Evolutionary conservation across 2,113 vertebrate genomes (phyloP).

Genomic region (Dolichallabes microphthalmus): DNA sequence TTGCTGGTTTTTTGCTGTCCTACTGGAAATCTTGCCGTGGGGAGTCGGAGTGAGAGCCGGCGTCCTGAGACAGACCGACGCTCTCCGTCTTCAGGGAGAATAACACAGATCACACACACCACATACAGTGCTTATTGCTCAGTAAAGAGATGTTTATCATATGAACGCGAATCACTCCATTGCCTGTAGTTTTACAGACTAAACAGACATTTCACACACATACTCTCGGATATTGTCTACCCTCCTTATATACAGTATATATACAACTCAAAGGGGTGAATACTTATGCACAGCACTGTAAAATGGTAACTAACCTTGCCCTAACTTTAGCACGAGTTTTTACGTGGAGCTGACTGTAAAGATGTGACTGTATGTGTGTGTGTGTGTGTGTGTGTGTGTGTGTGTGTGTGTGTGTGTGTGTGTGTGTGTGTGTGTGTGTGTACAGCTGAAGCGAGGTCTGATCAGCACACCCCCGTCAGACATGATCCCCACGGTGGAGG

Average conservation of each 20-base stretch:
- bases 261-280: neutral
- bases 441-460: constrained; percentile 93
- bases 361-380: too few relatives aligned
- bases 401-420: neutral
- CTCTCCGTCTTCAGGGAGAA: neutral
- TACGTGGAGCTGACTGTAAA: too few relatives aligned
- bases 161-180: neutral
- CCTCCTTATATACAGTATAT: neutral
- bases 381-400: neutral
- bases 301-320: neutral
- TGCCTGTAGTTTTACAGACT: too few relatives aligned
- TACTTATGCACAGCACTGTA: neutral
- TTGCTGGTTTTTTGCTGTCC: constrained; percentile 63
- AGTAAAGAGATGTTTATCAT: too few relatives aligned
- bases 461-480: constrained; percentile 98
- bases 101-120: neutral
- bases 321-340: too few relatives aligned
- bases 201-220: too few relatives aligned
- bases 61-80: constrained; percentile 5
- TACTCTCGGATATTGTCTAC: neutral
- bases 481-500: constrained; percentile 93
- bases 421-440: neutral
- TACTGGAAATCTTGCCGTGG: constrained; percentile 66
- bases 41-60: constrained; percentile 29
- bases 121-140: neutral